Evolutionary conservation across 2,797 vertebrate species (phyloP).

Genomic region (Pitangus sulphuratus): DNA sequence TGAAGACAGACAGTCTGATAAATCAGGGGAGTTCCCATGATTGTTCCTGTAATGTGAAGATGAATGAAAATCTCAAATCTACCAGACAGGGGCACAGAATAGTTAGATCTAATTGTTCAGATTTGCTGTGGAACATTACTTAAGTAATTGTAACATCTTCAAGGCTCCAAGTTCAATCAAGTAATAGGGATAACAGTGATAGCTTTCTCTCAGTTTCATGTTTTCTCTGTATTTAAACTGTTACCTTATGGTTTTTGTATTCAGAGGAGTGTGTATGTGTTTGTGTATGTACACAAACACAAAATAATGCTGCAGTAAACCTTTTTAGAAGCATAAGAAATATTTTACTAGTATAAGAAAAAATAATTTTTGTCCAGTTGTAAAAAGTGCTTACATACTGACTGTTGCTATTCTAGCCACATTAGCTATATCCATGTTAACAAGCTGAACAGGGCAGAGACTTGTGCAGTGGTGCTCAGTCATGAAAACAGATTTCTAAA

Average conservation of each 20-base stretch:
- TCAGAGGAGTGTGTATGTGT: background rate
- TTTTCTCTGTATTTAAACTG: background rate
- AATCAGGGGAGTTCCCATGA: background rate
- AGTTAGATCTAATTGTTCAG: background rate
- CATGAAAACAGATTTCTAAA: background rate
- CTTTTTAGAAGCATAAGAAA: background rate
- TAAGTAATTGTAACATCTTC: background rate
- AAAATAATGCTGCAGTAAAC: background rate
- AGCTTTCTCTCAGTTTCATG: background rate
- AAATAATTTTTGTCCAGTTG: background rate
- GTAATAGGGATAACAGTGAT: background rate
- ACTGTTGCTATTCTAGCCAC: background rate
- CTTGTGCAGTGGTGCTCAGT: background rate
- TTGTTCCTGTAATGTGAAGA: background rate
- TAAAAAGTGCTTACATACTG: background rate
- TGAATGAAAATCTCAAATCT: background rate
- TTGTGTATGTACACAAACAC: no score
- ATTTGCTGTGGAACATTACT: background rate
- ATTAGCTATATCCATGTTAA: background rate
- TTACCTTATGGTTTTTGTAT: background rate
- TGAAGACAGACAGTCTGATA: background rate
- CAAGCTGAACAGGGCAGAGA: background rate
- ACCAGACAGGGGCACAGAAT: fast-evolving
- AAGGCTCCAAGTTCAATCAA: background rate
- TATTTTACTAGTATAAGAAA: background rate